Conservation (phyloP, 2,113 vertebrate species). For the Oplegnathus fasciatus region DNA sequence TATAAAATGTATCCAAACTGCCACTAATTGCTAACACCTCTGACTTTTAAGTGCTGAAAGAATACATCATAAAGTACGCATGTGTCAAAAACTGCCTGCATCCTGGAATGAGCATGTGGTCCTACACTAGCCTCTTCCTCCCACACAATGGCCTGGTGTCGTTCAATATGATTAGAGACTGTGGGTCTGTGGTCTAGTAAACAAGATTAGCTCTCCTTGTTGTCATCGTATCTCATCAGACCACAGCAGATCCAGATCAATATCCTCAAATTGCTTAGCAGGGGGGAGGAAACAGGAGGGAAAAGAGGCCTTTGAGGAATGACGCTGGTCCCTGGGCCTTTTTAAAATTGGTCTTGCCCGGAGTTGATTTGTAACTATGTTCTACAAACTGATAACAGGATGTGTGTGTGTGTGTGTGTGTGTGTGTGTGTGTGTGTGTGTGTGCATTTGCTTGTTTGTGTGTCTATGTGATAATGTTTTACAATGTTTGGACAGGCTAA, state of each 20-base stretch:
- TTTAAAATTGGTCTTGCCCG: slow-evolving; percentile 35
- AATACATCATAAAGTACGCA: slow-evolving; percentile 2
- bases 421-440: slow-evolving; percentile 29
- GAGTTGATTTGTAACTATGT: slow-evolving; percentile 20
- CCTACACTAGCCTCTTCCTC: neutral
- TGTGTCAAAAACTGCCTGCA: neutral
- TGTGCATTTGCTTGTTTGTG: slow-evolving; percentile 33
- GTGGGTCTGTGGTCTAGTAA: slow-evolving; percentile 39
- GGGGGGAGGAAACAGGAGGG: slow-evolving; percentile 4
- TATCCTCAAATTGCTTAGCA: slow-evolving; percentile 49
- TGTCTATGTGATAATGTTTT: slow-evolving; percentile 38
- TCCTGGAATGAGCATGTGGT: neutral
- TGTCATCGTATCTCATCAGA: slow-evolving; percentile 50
- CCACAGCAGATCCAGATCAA: slow-evolving; percentile 56
- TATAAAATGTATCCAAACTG: neutral
- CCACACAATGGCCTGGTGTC: slow-evolving; percentile 17
- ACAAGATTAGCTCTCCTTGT: slow-evolving; percentile 56
- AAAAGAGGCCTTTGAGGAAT: slow-evolving; percentile 37
- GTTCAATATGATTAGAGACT: slow-evolving; percentile 34
- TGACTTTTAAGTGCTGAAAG: neutral
- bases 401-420: slow-evolving; percentile 34
- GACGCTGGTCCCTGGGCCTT: slow-evolving; percentile 24
- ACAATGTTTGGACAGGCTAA: slow-evolving; percentile 74
- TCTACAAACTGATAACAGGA: slow-evolving; percentile 7
- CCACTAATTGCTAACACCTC: neutral